Evolutionary conservation across 1,140 invertebrate genomes (phyloP).

Genomic region (Brachionus sp.): DNA sequence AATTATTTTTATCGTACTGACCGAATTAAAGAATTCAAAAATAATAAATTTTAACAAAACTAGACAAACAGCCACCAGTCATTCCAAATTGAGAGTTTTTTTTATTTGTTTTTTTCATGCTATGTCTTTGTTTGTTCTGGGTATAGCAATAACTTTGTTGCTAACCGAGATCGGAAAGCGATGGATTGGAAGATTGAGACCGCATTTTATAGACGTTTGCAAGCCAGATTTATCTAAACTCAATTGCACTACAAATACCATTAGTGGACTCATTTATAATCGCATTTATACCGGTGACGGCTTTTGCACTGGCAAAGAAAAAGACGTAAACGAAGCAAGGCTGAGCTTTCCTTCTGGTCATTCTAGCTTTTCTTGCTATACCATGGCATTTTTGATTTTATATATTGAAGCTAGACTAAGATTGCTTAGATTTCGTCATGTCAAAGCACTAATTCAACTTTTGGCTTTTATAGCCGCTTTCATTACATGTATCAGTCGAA

Average conservation of each 20-base stretch:
- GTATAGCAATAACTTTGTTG: slow-evolving; percentile 18
- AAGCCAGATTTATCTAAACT: slow-evolving; percentile 55
- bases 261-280: not conserved
- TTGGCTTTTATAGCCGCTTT: slow-evolving; percentile 4
- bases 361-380: slow-evolving; percentile 62
- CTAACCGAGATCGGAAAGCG: slow-evolving; percentile 86
- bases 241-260: not conserved
- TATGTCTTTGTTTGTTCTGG: slow-evolving; percentile 9
- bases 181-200: slow-evolving; percentile 75
- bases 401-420: not conserved
- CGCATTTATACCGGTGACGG: slow-evolving; percentile 56
- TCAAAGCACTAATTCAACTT: slow-evolving; percentile 22
- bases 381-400: slow-evolving; percentile 60
- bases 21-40: slow-evolving; percentile 28
- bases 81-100: not conserved
- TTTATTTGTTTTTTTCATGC: slow-evolving; percentile 42
- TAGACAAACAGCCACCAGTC: not conserved
- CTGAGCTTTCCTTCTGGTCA: slow-evolving; percentile 66
- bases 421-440: not conserved
- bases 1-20: not conserved
- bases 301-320: slow-evolving; percentile 52
- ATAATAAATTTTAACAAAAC: not conserved
- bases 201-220: slow-evolving; percentile 76
- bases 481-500: slow-evolving; percentile 64
- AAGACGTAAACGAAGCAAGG: slow-evolving; percentile 51